Evolutionary conservation across 1,140 invertebrate genomes (phyloP), one percentile per base, ranked within the genome.

Genomic region (Cheumatopsyche charites): DNA sequence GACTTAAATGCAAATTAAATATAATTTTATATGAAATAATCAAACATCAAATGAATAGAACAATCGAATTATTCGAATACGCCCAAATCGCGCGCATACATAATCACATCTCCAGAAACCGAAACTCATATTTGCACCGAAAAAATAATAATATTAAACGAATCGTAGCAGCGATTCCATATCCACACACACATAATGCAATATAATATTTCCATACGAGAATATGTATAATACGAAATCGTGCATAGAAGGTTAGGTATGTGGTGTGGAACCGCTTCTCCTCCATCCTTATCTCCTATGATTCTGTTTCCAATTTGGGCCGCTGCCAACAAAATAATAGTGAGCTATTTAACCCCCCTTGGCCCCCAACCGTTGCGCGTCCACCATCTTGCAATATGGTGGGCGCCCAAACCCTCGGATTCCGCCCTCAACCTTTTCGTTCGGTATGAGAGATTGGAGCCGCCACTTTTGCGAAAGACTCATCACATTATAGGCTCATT

Each of bases 251-350:
- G 47, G 47, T 17, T 23, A 58, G 55, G 55, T 58, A 58, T 58
- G 55, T 58, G 55, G 55, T 58, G 25, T 66, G 25, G 66, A 68
- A 68, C 66, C 66, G 66, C 66, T 68, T 68, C 49, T 68, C 66
- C 66, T 68, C 26, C 66, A 25, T 68, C 66, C 66, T 68, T 68
- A 68, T 68, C 66, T 68, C 66, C 66, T 68, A 68, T 68, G 66
- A 68, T 68, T 68, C 66, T 68, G 66, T 68, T 68, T 68, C 66
- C 66, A 68, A 68, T 68, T 68, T 68, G 66, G 66, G 43, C 66
- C 25, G 66, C 66, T 68, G 66, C 66, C 66, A 68, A 68, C 45
- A 68, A 68, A 68, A 68, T 68, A 68, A 68, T 68, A 68, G 66
- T 68, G 25, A 68, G 66, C 66, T 68, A 68, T 68, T 68, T 68